Base-by-base conservation (phyloP, 2,888 invertebrate species). In the Esperia sulphurella region DNA sequence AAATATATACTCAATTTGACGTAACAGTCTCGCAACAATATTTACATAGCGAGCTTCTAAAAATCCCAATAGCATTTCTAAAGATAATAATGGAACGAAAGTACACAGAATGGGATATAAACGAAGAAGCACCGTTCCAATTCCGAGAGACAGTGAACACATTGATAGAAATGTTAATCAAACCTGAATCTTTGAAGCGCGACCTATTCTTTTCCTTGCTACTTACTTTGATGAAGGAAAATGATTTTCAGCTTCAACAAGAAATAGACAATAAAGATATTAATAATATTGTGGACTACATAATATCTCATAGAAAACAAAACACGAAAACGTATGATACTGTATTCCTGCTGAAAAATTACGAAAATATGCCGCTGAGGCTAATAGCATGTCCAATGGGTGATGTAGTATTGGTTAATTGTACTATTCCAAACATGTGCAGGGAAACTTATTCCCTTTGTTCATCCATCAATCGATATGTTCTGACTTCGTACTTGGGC, bases 161-260 rank as follows among this genome's bases (percentile, higher is more conserved):
- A 59, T 59, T 75, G 57, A 68, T 76, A 52, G 62, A 69, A 52
- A 59, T 63, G 57, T 68, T 75, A 69, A 75, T 76, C 62, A 74
- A 70, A 56, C 70, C 72, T n/a, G 63, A 67, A 58, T 62, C 63
- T 59, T 67, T 75, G 54, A 72, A 69, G 57, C 65, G 63, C 43
- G 75, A 75, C 55, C 59, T 79, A 55, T 65, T 77, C 58, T 68
- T 73, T 44, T 63, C 71, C 52, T 55, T 72, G 51, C 58, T 75
- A 41, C 65, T 76, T 52, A 63, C 65, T 60, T 57, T 73, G 50
- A 70, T 75, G 64, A 70, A 65, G 49, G 72, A 78, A 63, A 74
- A 70, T 59, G 59, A 67, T 61, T 78, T 79, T 46, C 41, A 62
- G n/a, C 52, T 63, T 43, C 45, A 65, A 48, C 63, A 57, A 48